These are phyloP conservation scores for Allacma fusca DNA, from an alignment of 2,888 invertebrate species.

Conservation along the genomic window DNA sequence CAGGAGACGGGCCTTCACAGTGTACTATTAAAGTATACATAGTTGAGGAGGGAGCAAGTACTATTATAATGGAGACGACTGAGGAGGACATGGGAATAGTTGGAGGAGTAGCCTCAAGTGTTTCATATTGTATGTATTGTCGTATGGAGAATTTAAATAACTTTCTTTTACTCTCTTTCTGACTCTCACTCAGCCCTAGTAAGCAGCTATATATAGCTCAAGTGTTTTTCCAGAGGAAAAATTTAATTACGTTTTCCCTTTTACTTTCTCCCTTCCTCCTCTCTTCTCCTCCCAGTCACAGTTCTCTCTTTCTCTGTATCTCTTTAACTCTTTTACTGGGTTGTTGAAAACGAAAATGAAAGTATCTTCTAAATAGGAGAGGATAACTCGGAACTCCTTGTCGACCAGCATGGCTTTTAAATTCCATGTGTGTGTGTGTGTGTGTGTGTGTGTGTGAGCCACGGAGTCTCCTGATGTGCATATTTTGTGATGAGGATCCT, in stretches of 20 bases:
- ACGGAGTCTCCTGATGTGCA: neutral
- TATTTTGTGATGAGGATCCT: no score
- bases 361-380: neutral
- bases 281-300: neutral
- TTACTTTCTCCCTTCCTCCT: neutral
- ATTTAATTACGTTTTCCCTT: slow-evolving; percentile 43
- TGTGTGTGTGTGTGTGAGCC: no score
- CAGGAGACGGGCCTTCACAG: neutral
- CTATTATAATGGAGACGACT: neutral
- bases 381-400: neutral
- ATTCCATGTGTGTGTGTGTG: no score
- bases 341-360: slow-evolving; percentile 8
- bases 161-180: slow-evolving; percentile 6
- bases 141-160: slow-evolving; percentile 41
- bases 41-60: neutral
- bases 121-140: slow-evolving; percentile 27
- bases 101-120: slow-evolving; percentile 36
- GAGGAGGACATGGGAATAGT: neutral
- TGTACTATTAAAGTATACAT: neutral
- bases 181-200: neutral
- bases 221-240: slow-evolving; percentile 40
- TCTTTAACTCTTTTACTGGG: neutral
- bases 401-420: neutral
- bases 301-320: neutral
- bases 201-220: no score